Evolutionary conservation across 2,888 invertebrate genomes (phyloP).

Genomic region (Galerucella nymphaeae): DNA sequence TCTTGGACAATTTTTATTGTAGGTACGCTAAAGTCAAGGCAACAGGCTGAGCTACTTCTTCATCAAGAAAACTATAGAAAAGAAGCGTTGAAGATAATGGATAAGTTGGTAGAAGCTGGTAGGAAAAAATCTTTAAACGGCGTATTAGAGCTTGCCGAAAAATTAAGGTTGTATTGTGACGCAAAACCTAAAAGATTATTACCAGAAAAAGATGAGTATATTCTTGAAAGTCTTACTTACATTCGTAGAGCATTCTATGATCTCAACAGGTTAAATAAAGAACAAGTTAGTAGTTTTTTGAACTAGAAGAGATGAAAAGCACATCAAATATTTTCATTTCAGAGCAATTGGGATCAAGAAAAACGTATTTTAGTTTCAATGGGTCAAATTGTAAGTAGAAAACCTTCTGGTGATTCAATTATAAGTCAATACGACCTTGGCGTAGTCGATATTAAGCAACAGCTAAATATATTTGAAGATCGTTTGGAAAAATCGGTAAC

Average conservation of each 20-base stretch:
- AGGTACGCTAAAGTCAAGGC: constrained; percentile 55
- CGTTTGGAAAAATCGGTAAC: constrained; percentile 54
- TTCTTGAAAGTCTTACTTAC: constrained; percentile 61
- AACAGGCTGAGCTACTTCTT: constrained; percentile 55
- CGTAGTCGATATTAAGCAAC: constrained; percentile 56
- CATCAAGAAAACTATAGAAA: constrained; percentile 56
- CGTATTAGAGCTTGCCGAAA: constrained; percentile 59
- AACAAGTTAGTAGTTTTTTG: constrained; percentile 36
- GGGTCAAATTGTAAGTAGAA: constrained; percentile 55
- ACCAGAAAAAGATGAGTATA: constrained; percentile 61
- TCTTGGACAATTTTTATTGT: neutral
- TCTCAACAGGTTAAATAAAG: constrained; percentile 60
- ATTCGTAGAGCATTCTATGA: constrained; percentile 64
- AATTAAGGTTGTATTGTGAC: constrained; percentile 63
- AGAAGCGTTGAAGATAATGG: constrained; percentile 61
- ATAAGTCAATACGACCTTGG: constrained; percentile 57
- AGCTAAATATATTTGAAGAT: constrained; percentile 53
- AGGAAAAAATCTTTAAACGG: constrained; percentile 42
- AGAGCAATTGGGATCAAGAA: constrained; percentile 49
- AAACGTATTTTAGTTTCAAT: constrained; percentile 57
- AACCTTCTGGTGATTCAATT: constrained; percentile 61
- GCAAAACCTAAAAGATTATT: constrained; percentile 60
- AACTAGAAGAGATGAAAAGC: neutral
- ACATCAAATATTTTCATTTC: neutral
- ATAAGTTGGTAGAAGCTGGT: constrained; percentile 57